Percentiles rank a stretch among this genome's conserved stretches.
These are phyloP conservation scores for Rhinoraja longicauda DNA, from an alignment of 2,797 vertebrate genomes.

Conservation along the genomic window DNA sequence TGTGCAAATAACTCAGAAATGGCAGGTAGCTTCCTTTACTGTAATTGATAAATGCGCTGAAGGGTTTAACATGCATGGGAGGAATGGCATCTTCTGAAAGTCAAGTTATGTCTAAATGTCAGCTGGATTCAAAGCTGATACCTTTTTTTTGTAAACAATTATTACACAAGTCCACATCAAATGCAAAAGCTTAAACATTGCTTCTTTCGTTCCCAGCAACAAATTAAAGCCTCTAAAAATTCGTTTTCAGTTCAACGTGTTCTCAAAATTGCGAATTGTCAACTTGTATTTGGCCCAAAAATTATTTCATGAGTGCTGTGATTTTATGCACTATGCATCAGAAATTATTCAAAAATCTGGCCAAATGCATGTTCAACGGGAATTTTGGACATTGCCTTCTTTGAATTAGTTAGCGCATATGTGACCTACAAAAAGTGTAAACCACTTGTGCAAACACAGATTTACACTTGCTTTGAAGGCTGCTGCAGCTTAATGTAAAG, in stretches of 20 bases:
- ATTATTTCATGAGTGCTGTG: no score
- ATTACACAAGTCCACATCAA: not conserved
- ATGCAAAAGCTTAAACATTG: constrained; percentile 4
- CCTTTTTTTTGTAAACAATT: not conserved
- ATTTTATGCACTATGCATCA: no score
- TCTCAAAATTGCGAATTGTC: not conserved
- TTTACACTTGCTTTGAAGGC: no score
- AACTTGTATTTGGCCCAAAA: not conserved
- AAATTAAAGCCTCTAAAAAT: not conserved
- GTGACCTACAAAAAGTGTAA: no score
- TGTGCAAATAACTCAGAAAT: constrained; percentile 56
- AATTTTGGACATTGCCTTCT: no score
- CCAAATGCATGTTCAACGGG: no score
- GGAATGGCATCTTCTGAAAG: constrained; percentile 35
- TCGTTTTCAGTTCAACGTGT: not conserved
- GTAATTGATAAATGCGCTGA: constrained; percentile 54
- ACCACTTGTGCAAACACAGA: no score
- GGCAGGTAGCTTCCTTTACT: constrained; percentile 59
- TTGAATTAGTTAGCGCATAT: no score
- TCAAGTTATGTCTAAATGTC: not conserved
- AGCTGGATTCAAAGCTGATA: not conserved
- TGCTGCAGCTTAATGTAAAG: no score
- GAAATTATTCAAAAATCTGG: no score
- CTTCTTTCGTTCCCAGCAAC: not conserved
- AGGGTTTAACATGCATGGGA: constrained; percentile 45